phyloP scores from a whole-genome alignment of 2,113 vertebrate genomes.

The Strix aluco region DNA sequence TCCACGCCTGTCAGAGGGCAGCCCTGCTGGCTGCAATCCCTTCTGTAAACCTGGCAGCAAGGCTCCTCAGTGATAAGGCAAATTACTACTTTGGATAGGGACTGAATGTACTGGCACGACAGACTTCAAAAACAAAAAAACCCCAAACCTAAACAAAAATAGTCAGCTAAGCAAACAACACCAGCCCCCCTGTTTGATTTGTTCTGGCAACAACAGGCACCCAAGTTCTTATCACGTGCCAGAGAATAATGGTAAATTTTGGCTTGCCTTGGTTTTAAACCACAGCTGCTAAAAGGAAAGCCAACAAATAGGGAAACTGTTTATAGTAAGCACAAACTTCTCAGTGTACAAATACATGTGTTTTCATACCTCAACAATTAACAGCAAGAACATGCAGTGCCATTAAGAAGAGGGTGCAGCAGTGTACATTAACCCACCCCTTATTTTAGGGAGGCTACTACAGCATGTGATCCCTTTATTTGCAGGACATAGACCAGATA shows the following conservation, averaged over 20 bases:
- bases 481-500: background rate
- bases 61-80: slow-evolving; percentile 42
- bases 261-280: slow-evolving; percentile 28
- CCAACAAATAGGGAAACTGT: slow-evolving; percentile 25
- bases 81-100: slow-evolving; percentile 44
- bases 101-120: slow-evolving; percentile 60
- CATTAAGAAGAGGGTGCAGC: background rate
- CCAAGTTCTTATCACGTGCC: slow-evolving; percentile 34
- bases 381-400: background rate
- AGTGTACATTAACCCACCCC: background rate
- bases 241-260: slow-evolving; percentile 44
- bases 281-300: slow-evolving; percentile 2
- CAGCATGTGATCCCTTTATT: background rate
- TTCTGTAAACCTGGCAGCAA: slow-evolving; percentile 45
- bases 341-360: slow-evolving; percentile 7
- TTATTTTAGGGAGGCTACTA: background rate
- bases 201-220: slow-evolving; percentile 44
- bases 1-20: background rate
- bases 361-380: slow-evolving; percentile 7
- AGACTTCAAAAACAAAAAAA: slow-evolving; percentile 54
- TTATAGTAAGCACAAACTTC: slow-evolving; percentile 50
- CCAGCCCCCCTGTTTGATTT: slow-evolving; percentile 15
- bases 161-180: slow-evolving; percentile 50
- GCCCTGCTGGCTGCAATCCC: background rate
- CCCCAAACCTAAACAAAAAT: slow-evolving; percentile 49